A percentile compares a stretch with the other conserved stretches of the same genome.
Conservation (phyloP, 2,797 vertebrate genomes). For the Coregonus ussuriensis region DNA sequence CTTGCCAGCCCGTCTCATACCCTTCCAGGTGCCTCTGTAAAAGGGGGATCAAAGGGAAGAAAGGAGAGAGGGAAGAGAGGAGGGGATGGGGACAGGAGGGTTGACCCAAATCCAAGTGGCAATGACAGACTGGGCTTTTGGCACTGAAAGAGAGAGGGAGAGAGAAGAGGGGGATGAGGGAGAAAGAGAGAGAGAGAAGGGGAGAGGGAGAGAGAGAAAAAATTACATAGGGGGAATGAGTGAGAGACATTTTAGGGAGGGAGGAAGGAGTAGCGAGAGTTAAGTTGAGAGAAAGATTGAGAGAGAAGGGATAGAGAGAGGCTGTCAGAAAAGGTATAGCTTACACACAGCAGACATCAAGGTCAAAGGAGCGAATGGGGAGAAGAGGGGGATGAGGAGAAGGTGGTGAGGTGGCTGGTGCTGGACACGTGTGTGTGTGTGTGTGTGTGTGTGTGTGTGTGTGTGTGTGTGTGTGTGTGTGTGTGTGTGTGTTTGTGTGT, state of each 20-base stretch:
- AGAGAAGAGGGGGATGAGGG: conserved; percentile 6
- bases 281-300: background rate
- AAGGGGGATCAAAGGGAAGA: conserved; percentile 65
- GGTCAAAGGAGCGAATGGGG: background rate
- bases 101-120: conserved; percentile 45
- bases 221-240: background rate
- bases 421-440: background rate
- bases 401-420: too few species aligned
- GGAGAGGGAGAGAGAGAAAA: background rate
- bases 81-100: conserved; percentile 15
- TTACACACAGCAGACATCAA: background rate
- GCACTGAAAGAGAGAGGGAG: conserved; percentile 16
- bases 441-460: too few species aligned
- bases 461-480: too few species aligned
- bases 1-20: conserved; percentile 60
- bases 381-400: too few species aligned
- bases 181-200: conserved; percentile 12
- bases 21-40: conserved; percentile 71
- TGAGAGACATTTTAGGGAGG: conserved; percentile 9
- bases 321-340: background rate
- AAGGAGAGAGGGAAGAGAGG: conserved; percentile 18
- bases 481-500: too few species aligned
- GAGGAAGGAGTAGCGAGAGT: background rate
- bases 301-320: conserved; percentile 1
- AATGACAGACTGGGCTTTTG: conserved; percentile 20